Base-by-base conservation (phyloP, 2,113 vertebrate genomes). In the Triplophysa rosa region DNA sequence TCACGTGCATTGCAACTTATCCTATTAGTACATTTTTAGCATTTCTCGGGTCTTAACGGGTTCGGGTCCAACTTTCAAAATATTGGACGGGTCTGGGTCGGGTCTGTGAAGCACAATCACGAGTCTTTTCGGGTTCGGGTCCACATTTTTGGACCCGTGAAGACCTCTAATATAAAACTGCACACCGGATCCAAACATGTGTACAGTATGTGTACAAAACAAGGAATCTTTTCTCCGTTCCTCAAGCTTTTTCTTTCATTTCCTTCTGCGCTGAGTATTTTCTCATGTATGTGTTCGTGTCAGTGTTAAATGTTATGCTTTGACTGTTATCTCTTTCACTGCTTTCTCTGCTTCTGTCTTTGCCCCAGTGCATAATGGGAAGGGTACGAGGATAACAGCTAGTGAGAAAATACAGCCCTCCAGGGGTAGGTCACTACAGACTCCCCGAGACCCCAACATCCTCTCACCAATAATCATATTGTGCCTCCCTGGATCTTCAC, bases 381-480 rank as follows among this genome's bases (percentile, higher is more conserved):
- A 97, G 94, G 97, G 97, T 93, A 92, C 97, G 93, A 96, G 96
- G 91, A 94, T 96, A 91, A 98, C 96, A 23, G 92, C 95, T 91
- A 95, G 92, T 90, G 97, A 98, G 89, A 97, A 96, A 92, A 89
- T 94, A 87, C 94, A 90, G 87, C 96, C 96, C 83, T 95, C 94
- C 92, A 95, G 93, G 95, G 96, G 97, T 98, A 98, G 88, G 97
- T 93, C 66, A 65, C 81, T 72, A 72, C 52, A 81, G 49, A 85
- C 63, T 83, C 67, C 64, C 67, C 78, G 82, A 72, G 47, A 64
- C 40, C 73, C 33, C 24, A 45, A 21, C 33, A 65, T 29, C 63
- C 10, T 64, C 54, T 66, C 54, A 61, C 2, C 11, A 33, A 42
- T 56, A 66, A 26, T 67, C 12, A 26, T n/a, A 0, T 33, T 37